Evolutionary conservation across 1,140 invertebrate species (phyloP), one percentile per base, ranked within the genome.

Genomic region (Drosophila lacertosa): DNA sequence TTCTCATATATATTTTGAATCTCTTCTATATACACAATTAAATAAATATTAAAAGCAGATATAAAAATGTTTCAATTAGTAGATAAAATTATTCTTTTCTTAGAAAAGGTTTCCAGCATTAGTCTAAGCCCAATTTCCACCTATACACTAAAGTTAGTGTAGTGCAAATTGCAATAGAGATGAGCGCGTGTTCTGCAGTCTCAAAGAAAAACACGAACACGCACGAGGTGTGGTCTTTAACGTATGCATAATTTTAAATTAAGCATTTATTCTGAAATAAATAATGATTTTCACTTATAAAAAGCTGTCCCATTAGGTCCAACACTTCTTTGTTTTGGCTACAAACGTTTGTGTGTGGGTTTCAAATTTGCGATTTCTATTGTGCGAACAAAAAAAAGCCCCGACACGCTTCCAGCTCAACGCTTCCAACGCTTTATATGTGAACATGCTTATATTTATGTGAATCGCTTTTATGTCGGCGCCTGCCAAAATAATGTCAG

Each of bases 401-500:
- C 4, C 35, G 22, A 54, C 51, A 54, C 51, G 51, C 22, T n/a
- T n/a, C n/a, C n/a, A n/a, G 20, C 5, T 2, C 2, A 60, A 7
- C n/a, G 47, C 16, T 10, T 9, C 7, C 9, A 7, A 47, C n/a
- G n/a, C n/a, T n/a, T n/a, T n/a, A 33, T 3, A 15, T 1, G 22
- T 7, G 9, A 15, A 4, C 1, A 29, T 47, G 24, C 51, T 35
- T 4, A 3, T 26, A 15, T 40, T 37, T 60, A 45, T 39, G 26
- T 72, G 62, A 65, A 39, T 13, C 29, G 37, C 37, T 64, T 59
- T 51, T 18, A 32, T 42, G 67, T 68, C 35, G 44, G 13, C 39
- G 57, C 29, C 51, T 53, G 58, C 77, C 63, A 68, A 81, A 72
- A 67, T 75, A 50, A 62, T 62, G 32, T 64, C 48, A 47, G 22